Conservation (phyloP, 2,113 vertebrate genomes). For the Apteryx owenii region DNA sequence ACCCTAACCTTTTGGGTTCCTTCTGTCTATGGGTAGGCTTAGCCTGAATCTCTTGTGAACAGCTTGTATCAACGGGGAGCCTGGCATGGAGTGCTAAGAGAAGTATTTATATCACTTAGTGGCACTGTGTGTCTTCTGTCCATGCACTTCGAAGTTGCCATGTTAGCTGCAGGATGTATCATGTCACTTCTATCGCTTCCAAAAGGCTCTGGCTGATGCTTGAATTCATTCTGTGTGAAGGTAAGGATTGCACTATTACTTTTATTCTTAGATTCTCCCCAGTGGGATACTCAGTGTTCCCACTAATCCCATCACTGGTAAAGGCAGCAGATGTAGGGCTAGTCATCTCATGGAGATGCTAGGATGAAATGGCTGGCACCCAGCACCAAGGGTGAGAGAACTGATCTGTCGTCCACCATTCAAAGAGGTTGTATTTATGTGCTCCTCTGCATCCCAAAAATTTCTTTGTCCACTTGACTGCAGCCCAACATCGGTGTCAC, state of each 20-base stretch:
- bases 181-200: background rate
- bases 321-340: background rate
- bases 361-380: background rate
- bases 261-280: background rate
- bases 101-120: slow-evolving; percentile 14
- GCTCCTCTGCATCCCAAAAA: background rate
- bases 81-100: background rate
- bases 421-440: background rate
- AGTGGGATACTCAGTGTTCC: background rate
- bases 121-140: background rate
- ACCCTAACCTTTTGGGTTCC: background rate
- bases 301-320: background rate
- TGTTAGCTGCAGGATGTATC: background rate
- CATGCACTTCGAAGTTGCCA: background rate
- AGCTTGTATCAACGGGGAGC: slow-evolving; percentile 15
- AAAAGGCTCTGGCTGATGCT: background rate
- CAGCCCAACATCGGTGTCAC: background rate
- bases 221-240: background rate
- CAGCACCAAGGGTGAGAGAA: background rate
- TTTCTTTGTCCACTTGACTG: background rate
- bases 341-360: background rate
- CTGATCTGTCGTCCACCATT: background rate
- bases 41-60: slow-evolving; percentile 12
- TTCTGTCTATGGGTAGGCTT: background rate
- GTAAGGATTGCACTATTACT: background rate